phyloP scores from a whole-genome alignment of 1,140 invertebrate genomes.

The Neodiprion lecontei region DNA sequence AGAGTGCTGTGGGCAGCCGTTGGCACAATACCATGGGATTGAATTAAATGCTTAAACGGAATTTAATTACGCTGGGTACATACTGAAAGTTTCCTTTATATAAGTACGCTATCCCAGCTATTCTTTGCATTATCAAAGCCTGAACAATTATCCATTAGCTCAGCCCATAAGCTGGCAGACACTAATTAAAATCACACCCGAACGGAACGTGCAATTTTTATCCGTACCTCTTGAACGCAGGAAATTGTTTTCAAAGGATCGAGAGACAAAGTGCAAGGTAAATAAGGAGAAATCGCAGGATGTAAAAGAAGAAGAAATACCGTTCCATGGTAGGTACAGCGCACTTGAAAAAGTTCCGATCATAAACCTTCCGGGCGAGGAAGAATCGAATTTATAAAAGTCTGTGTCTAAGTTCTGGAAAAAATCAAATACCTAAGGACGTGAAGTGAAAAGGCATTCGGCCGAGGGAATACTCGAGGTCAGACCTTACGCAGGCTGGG shows the following conservation, averaged over 20 bases:
- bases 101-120: neutral
- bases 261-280: too few species aligned
- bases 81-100: conserved; percentile 8
- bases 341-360: too few species aligned
- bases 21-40: neutral
- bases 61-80: neutral
- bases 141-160: neutral
- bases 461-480: neutral
- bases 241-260: too few species aligned
- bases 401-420: neutral
- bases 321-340: too few species aligned
- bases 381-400: too few species aligned
- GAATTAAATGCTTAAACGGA: conserved; percentile 6
- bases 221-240: too few species aligned
- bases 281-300: too few species aligned
- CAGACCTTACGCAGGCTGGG: neutral
- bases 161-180: neutral
- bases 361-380: too few species aligned
- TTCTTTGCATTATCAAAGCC: neutral
- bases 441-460: neutral
- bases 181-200: neutral
- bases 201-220: neutral
- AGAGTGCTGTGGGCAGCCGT: neutral
- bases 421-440: neutral
- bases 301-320: too few species aligned